Evolutionary conservation across 1,140 invertebrate genomes (phyloP).

Genomic region (Coptotermes formosanus): DNA sequence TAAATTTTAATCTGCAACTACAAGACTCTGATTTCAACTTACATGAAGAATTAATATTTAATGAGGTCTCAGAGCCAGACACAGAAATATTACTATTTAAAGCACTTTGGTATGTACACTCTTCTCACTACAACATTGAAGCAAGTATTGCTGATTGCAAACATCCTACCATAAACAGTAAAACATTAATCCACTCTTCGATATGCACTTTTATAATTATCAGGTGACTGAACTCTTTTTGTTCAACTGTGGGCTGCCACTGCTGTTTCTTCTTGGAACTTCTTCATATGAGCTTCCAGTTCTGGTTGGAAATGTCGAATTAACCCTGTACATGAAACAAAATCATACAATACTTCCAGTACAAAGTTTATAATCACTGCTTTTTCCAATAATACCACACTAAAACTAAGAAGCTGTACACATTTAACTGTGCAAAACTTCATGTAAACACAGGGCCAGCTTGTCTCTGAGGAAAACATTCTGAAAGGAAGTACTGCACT

Average conservation of each 20-base stretch:
- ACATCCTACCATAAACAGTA: not conserved
- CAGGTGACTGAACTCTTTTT: not conserved
- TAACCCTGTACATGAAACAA: slow-evolving; percentile 60
- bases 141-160: not conserved
- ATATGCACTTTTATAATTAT: not conserved
- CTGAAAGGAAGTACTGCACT: too few species aligned
- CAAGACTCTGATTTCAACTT: too few species aligned
- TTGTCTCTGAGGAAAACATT: too few species aligned
- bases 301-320: slow-evolving; percentile 97
- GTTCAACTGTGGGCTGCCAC: slow-evolving; percentile 32
- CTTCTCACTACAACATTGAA: not conserved
- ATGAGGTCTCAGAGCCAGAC: too few species aligned
- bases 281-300: slow-evolving; percentile 77
- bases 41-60: too few species aligned
- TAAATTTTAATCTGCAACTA: too few species aligned
- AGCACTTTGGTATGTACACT: not conserved
- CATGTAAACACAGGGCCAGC: too few species aligned
- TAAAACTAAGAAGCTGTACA: too few species aligned
- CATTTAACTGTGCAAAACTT: too few species aligned
- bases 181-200: not conserved
- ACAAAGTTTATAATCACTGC: not conserved
- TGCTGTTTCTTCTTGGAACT: slow-evolving; percentile 48
- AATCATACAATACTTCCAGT: not conserved
- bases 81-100: not conserved
- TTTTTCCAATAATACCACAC: too few species aligned